Conservation (phyloP, 2,888 invertebrate species). For the Sepioteuthis lessoniana region DNA sequence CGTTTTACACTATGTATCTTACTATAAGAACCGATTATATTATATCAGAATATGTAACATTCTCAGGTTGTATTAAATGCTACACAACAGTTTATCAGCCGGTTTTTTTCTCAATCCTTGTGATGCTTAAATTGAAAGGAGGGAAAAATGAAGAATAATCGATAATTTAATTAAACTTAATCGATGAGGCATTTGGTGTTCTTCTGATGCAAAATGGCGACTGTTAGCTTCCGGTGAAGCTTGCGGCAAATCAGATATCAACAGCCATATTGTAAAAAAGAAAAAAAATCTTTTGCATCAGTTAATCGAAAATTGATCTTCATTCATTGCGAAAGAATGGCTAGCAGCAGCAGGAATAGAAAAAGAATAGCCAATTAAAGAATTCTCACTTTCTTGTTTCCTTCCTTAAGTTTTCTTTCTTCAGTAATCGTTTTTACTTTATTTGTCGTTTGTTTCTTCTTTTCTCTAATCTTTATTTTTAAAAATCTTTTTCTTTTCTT, state of each 20-base stretch:
- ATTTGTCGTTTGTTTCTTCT: background rate
- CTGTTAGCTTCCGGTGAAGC: background rate
- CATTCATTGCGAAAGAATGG: background rate
- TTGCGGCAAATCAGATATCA: conserved; percentile 5
- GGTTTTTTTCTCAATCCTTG: background rate
- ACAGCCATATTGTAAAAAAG: background rate
- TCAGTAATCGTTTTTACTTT: background rate
- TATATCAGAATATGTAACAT: no score
- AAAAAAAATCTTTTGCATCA: background rate
- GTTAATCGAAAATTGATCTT: conserved; percentile 33
- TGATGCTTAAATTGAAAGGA: background rate
- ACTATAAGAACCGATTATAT: no score
- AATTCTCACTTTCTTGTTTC: background rate
- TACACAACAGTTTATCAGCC: background rate
- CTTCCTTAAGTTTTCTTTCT: background rate
- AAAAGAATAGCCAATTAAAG: background rate
- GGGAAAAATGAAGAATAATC: background rate
- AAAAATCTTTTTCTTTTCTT: no score
- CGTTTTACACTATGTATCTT: no score
- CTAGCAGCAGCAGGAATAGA: background rate
- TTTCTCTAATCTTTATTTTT: background rate
- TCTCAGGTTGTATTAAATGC: background rate
- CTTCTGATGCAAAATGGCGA: background rate
- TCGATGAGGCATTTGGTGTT: background rate
- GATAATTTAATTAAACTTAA: conserved; percentile 33